A percentile compares a stretch with the other conserved stretches of the same genome.
Conservation (phyloP, 2,113 vertebrate species). For the Oophaga pumilio region DNA sequence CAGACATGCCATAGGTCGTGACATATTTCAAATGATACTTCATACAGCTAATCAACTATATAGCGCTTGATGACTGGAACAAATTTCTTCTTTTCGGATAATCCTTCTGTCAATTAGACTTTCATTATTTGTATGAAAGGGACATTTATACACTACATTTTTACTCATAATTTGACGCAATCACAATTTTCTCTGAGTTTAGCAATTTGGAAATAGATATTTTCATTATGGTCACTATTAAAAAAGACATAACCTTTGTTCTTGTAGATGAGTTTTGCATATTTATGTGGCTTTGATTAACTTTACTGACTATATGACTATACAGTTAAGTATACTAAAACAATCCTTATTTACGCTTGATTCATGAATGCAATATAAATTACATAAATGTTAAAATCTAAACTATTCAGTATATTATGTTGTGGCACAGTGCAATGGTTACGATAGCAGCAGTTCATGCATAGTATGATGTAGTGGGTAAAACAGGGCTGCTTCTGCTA, state of each 20-base stretch:
- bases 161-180: not conserved
- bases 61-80: constrained; percentile 20
- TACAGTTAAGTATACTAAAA: not conserved
- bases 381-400: not conserved
- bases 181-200: not conserved
- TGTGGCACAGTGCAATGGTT: not conserved
- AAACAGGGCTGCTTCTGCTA: not conserved
- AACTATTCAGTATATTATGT: not conserved
- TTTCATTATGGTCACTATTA: constrained; percentile 5
- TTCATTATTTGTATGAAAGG: constrained; percentile 10
- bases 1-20: constrained; percentile 39
- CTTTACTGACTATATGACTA: not conserved
- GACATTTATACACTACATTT: constrained; percentile 5
- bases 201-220: not conserved
- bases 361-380: not conserved
- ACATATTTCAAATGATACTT: constrained; percentile 31
- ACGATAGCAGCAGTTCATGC: not conserved
- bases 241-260: not conserved
- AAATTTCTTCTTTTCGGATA: not conserved
- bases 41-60: constrained; percentile 24
- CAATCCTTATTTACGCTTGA: not conserved
- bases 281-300: not conserved
- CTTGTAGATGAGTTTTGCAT: not conserved
- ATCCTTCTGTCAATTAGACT: constrained; percentile 23
- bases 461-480: not conserved